A percentile compares a stretch with the other conserved stretches of the same genome.
Evolutionary conservation across 2,888 invertebrate genomes (phyloP).

Genomic region (Leptopterna dolabrata): DNA sequence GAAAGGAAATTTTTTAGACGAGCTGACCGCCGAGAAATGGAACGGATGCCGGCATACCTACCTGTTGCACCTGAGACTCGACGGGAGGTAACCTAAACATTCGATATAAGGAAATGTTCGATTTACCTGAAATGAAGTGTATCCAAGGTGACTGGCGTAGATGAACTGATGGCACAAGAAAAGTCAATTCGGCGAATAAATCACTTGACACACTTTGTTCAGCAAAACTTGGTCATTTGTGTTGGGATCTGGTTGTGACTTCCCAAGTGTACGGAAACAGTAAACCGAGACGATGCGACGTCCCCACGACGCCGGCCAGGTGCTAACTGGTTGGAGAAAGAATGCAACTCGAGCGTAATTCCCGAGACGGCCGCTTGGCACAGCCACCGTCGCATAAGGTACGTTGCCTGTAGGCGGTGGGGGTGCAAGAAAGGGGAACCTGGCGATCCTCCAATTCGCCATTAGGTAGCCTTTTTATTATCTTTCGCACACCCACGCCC

Average conservation of each 20-base stretch:
- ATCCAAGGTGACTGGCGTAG: conserved; percentile 32
- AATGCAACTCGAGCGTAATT: conserved; percentile 32
- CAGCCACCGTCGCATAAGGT: conserved; percentile 10
- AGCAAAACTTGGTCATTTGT: not conserved
- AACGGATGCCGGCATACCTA: conserved; percentile 29
- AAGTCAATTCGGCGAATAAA: not conserved
- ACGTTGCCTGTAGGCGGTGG: not conserved
- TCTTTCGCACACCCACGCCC: not conserved
- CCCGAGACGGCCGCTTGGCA: not conserved
- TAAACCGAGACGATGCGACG: conserved; percentile 10
- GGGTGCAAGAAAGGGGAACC: not conserved
- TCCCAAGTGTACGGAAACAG: not conserved
- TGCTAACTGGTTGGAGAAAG: conserved; percentile 17
- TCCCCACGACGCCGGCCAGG: conserved; percentile 30
- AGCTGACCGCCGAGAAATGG: not conserved
- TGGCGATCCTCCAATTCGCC: not conserved
- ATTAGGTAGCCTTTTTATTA: not conserved
- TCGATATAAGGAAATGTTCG: not conserved
- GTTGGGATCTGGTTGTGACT: not conserved
- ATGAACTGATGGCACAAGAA: conserved; percentile 22
- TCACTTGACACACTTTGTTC: not conserved
- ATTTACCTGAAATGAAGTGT: conserved; percentile 33
- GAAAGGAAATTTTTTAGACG: not conserved
- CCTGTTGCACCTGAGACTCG: conserved; percentile 27
- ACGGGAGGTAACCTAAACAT: not conserved